Base-by-base conservation (phyloP, 2,888 invertebrate genomes). In the Euclidia mi region DNA sequence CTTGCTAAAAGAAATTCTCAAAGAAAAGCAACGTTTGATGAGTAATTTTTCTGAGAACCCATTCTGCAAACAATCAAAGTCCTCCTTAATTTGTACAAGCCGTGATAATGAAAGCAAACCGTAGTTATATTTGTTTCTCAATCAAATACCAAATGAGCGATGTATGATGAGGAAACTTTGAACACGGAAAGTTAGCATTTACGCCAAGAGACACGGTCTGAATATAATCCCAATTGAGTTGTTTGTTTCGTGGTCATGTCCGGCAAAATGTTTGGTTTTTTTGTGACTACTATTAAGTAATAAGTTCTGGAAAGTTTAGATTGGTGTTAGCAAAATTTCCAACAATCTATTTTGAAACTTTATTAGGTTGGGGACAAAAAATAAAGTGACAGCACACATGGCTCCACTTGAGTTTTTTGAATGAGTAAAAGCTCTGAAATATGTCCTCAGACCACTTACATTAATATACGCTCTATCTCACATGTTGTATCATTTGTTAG, bases 401-500 rank as follows among this genome's bases (percentile, higher is more conserved):
- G 17, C 52, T 44, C 38, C 25, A 11, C 43, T 34, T 45, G 37
- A 40, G 28, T 47, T 46, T 37, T 32, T 29, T 44, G 55, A 57
- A 55, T 40, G 43, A 28, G 46, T 40, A 47, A 42, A 46, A 56
- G 40, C 42, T 62, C 37, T 52, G 44, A 66, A 51, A 63, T 40
- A 52, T 38, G 25, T 14, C 25, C 43, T 47, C 40, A 20, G 35
- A 56, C 44, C 49, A 51, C 42, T 53, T 55, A 56, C 59, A 64
- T 70, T 73, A 73, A 57, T 59, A 73, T 49, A 64, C 52, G 52
- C 47, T 56, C 53, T 57, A 63, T 62, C 63, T 56, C 20, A 32
- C 55, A 59, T 59, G 56, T 61, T 58, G 49, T 67, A 71, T 75
- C 58, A 71, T 75, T 71, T 71, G 56, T 72, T 64, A 71, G 64